These are phyloP conservation scores for Adoxophyes honmai DNA, from an alignment of 1,140 invertebrate species.

Conservation along the genomic window DNA sequence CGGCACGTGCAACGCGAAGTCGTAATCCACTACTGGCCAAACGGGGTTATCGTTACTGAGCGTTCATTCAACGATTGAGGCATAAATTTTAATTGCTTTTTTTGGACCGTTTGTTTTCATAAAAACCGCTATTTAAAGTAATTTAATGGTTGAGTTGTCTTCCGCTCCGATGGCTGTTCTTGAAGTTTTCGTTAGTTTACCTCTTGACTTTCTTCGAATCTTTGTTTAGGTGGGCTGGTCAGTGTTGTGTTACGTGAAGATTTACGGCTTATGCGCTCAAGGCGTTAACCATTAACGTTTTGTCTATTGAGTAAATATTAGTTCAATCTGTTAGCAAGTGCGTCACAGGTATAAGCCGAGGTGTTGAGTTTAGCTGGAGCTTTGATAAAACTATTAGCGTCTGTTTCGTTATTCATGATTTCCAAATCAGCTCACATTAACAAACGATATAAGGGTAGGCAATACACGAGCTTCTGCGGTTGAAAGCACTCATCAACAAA, in stretches of 20 bases:
- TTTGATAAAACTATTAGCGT: slow-evolving; percentile 11
- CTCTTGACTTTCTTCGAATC: background rate
- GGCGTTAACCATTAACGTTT: slow-evolving; percentile 7
- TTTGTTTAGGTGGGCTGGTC: no score
- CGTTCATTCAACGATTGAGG: background rate
- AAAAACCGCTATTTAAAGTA: slow-evolving; percentile 4
- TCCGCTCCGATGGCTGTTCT: background rate
- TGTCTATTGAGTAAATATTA: slow-evolving; percentile 2
- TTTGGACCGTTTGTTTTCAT: background rate
- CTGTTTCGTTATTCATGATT: slow-evolving; percentile 5
- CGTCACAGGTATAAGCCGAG: slow-evolving; percentile 3
- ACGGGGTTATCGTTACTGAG: background rate
- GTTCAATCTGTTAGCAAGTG: slow-evolving; percentile 3
- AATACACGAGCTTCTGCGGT: background rate
- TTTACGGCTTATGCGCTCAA: background rate
- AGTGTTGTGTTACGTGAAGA: background rate
- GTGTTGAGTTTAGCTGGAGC: slow-evolving; percentile 1
- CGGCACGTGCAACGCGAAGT: background rate
- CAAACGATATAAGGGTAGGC: background rate
- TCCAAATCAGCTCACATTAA: slow-evolving; percentile 1
- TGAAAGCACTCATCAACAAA: background rate
- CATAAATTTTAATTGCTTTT: slow-evolving; percentile 7
- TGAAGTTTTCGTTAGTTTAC: background rate
- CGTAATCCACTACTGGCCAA: background rate
- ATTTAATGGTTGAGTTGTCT: slow-evolving; percentile 3